Conservation (phyloP, 1,140 invertebrate genomes). For the Lepeophtheirus salmonis region DNA sequence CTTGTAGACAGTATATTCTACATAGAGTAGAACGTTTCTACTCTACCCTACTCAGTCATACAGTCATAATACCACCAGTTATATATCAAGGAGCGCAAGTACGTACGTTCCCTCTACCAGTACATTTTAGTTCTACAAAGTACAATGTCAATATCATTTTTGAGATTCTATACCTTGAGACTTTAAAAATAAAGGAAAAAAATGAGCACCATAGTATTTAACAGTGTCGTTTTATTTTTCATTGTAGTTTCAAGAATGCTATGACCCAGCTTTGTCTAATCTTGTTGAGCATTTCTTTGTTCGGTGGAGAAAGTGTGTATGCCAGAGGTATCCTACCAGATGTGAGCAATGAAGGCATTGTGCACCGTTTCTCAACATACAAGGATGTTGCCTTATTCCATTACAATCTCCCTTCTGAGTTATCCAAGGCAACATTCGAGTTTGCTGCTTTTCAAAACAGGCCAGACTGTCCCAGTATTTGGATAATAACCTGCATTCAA, state of each 20-base stretch:
- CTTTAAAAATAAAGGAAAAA: no score
- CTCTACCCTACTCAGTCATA: no score
- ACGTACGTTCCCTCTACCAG: no score
- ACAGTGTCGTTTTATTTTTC: neutral
- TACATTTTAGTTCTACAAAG: no score
- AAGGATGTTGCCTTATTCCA: conserved; percentile 34
- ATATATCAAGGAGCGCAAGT: no score
- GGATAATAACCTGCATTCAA: conserved; percentile 35
- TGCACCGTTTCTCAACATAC: conserved; percentile 33
- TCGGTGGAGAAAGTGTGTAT: neutral
- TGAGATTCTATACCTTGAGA: no score
- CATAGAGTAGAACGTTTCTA: no score
- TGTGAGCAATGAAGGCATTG: conserved; percentile 33
- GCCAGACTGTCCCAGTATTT: conserved; percentile 28
- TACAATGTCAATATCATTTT: no score
- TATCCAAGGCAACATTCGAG: conserved; percentile 34
- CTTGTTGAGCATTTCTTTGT: neutral
- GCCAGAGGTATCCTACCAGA: conserved; percentile 25
- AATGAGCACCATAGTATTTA: neutral
- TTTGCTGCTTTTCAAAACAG: conserved; percentile 35
- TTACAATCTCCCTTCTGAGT: conserved; percentile 33
- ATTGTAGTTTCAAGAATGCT: neutral
- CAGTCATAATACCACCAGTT: no score
- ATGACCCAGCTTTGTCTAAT: neutral
- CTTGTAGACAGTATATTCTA: no score